Conservation (phyloP, 2,113 vertebrate species). For the Ciconia boyciana region DNA sequence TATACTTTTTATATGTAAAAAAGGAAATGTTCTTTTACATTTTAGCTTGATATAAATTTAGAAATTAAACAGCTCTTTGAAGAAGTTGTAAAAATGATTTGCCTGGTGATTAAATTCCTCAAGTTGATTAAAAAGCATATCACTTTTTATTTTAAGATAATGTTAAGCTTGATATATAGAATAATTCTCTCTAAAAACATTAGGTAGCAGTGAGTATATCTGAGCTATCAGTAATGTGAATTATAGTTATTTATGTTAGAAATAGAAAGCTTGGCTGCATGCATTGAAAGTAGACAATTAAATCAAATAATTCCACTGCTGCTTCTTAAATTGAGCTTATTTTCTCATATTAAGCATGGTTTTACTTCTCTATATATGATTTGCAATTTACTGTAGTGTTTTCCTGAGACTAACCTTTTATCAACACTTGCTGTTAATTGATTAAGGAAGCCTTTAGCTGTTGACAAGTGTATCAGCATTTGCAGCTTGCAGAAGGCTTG, state of each 20-base stretch:
- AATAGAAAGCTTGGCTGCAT: neutral
- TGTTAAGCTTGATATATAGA: neutral
- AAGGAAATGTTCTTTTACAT: neutral
- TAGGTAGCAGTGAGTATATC: neutral
- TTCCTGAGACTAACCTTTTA: neutral
- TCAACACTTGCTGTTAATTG: slow-evolving; percentile 5
- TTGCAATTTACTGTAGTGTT: slow-evolving; percentile 1
- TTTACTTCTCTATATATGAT: slow-evolving; percentile 5
- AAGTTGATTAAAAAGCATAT: neutral
- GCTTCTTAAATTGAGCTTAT: neutral
- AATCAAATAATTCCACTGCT: neutral
- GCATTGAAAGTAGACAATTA: slow-evolving; percentile 18
- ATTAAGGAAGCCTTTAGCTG: slow-evolving; percentile 35
- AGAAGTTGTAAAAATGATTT: neutral
- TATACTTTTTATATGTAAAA: neutral
- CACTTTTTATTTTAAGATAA: neutral
- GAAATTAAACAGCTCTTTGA: neutral
- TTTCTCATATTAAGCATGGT: neutral
- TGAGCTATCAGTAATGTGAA: neutral
- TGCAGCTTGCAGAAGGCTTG: slow-evolving; percentile 35
- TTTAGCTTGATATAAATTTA: neutral
- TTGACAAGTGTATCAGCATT: slow-evolving; percentile 8
- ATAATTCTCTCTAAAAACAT: neutral
- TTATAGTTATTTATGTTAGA: neutral
- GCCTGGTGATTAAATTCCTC: neutral